These are phyloP conservation scores for Platycheirus albimanus DNA, from an alignment of 2,888 invertebrate genomes.

Conservation along the genomic window DNA sequence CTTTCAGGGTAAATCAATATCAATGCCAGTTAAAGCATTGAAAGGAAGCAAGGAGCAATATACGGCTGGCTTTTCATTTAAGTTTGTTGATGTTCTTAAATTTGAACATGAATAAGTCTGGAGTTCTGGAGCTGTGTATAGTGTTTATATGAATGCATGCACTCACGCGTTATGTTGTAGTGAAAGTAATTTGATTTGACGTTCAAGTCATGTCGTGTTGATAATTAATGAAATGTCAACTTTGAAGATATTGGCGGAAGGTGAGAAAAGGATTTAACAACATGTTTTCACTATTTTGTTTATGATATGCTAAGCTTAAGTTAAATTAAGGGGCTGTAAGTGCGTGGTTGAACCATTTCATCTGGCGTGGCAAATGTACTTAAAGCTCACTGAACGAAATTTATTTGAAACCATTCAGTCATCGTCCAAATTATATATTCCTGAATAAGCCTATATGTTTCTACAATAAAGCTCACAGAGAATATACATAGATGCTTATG, in stretches of 20 bases:
- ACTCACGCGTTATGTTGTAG: slow-evolving; percentile 48
- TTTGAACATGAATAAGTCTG: slow-evolving; percentile 50
- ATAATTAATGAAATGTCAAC: slow-evolving; percentile 68
- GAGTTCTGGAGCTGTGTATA: not conserved
- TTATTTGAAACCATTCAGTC: no score
- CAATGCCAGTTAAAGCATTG: slow-evolving; percentile 9
- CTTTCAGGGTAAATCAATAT: slow-evolving; percentile 65
- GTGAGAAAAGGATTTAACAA: not conserved
- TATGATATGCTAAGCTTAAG: no score
- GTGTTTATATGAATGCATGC: slow-evolving; percentile 39
- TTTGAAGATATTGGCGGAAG: slow-evolving; percentile 15
- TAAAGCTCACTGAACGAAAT: no score
- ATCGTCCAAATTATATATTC: no score
- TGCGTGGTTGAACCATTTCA: no score
- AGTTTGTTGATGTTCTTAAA: slow-evolving; percentile 46
- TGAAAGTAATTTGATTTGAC: slow-evolving; percentile 62
- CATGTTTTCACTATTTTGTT: no score
- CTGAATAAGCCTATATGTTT: no score
- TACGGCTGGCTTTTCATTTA: slow-evolving; percentile 26
- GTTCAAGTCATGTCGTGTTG: slow-evolving; percentile 16
- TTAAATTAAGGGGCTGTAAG: no score
- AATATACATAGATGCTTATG: no score
- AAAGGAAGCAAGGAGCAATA: slow-evolving; percentile 8
- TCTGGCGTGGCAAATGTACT: no score
- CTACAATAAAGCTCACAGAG: no score